Evolutionary conservation across 2,797 vertebrate species (phyloP), one percentile per base, ranked within the genome.

Genomic region (Clamator glandarius): DNA sequence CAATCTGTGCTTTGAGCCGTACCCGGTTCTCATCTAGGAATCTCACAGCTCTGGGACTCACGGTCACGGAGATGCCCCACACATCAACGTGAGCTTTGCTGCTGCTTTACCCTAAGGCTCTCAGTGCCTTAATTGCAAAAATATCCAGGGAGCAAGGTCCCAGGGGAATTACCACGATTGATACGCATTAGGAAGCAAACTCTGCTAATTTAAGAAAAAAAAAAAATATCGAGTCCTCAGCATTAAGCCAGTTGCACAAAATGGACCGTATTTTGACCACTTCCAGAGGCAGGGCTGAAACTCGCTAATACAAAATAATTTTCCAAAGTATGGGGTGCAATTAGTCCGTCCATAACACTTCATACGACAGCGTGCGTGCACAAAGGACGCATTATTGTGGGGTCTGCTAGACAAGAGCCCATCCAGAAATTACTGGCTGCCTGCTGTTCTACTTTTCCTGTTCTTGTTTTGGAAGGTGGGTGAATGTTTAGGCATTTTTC

Each of bases 401-500:
- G 89, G 90, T 90, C 86, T 94, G 62, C 50, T 55, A 80, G 87
- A 41, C 58, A 82, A 96, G 87, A 80, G 87, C 81, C 78, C 11
- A n/a, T 89, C 83, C 84, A 91, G 76, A 66, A 82, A 78, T 70
- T 46, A 69, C 51, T n/a, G 18, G 42, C 51, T 18, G 68, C 88
- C 76, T 87, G 72, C 88, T 74, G 63, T 33, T 92, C 51, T 67
- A 41, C 88, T 92, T 94, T 92, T 79, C 80, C 87, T 92, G 66
- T 79, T 93, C 94, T 92, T 91, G 79, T 92, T 91, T 83, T 75
- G 55, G 90, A 82, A 85, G 78, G 26, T 83, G 76, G 66, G 31
- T 57, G 44, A 92, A 69, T 46, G 50, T 91, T 94, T 66, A 28
- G 48, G 61, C 57, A 48, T 90, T 91, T 82, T 36, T 52, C 24